Evolutionary conservation across 2,113 vertebrate species (phyloP).

Genomic region (Phyllostomus discolor): DNA sequence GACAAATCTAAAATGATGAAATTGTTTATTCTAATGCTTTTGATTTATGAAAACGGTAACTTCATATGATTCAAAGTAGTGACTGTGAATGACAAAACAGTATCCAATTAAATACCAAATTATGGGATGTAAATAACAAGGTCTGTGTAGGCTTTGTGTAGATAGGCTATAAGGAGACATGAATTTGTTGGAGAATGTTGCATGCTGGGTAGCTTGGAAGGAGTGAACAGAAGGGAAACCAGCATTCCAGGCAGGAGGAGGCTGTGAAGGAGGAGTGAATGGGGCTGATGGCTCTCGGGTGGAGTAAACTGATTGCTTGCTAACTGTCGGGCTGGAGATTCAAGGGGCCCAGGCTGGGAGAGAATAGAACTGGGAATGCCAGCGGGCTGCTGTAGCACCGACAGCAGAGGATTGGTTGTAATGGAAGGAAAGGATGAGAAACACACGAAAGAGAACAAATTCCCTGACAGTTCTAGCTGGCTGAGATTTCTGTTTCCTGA

Average conservation of each 20-base stretch:
- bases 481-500: background rate
- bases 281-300: background rate
- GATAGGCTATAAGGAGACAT: background rate
- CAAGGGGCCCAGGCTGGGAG: background rate
- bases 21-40: background rate
- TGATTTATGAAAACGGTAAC: background rate
- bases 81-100: background rate
- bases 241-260: background rate
- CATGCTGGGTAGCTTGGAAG: background rate
- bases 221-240: background rate
- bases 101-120: background rate
- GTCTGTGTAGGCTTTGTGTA: background rate
- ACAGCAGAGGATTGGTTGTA: background rate
- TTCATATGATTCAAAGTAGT: background rate
- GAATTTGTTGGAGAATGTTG: background rate
- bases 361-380: accelerated
- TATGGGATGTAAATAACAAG: background rate
- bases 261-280: background rate
- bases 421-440: background rate
- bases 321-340: too few relatives aligned
- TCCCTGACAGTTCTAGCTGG: background rate
- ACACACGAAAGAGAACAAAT: background rate
- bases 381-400: background rate
- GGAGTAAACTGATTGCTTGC: background rate
- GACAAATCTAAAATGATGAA: background rate